Conservation (phyloP, 2,797 vertebrate species). For the Phrynocephalus forsythii region DNA sequence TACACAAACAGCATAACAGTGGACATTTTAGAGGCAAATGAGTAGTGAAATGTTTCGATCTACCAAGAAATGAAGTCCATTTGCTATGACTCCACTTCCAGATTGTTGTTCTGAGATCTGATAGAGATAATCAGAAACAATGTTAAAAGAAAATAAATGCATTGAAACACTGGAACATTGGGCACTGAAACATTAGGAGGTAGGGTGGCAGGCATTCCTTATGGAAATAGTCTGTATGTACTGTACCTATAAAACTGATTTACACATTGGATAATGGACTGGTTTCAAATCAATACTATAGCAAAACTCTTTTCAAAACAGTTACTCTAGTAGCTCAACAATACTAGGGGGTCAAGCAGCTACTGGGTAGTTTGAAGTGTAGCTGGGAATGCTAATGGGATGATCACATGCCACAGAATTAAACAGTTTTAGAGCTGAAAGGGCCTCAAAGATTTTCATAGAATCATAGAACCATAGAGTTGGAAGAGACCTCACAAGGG, state of each 20-base stretch:
- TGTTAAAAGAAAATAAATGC: background rate
- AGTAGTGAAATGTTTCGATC: too few relatives aligned
- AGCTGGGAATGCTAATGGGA: background rate
- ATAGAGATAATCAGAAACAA: background rate
- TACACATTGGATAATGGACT: background rate
- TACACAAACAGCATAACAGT: too few relatives aligned
- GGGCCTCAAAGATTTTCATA: too few relatives aligned
- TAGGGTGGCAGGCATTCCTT: background rate
- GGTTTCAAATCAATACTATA: background rate
- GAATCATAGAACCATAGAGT: too few relatives aligned
- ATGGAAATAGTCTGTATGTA: background rate
- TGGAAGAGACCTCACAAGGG: too few relatives aligned
- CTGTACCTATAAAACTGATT: background rate
- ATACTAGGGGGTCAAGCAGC: background rate
- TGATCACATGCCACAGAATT: background rate
- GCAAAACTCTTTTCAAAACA: background rate
- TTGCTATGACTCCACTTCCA: background rate
- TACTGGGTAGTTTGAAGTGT: background rate
- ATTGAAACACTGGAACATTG: too few relatives aligned
- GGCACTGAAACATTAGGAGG: background rate
- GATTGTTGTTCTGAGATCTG: background rate
- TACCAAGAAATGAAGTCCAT: too few relatives aligned
- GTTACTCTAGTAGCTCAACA: background rate
- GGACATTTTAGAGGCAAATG: too few relatives aligned
- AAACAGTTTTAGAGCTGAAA: too few relatives aligned